Base-by-base conservation (phyloP, 2,113 vertebrate genomes). In the Casuarius casuarius region DNA sequence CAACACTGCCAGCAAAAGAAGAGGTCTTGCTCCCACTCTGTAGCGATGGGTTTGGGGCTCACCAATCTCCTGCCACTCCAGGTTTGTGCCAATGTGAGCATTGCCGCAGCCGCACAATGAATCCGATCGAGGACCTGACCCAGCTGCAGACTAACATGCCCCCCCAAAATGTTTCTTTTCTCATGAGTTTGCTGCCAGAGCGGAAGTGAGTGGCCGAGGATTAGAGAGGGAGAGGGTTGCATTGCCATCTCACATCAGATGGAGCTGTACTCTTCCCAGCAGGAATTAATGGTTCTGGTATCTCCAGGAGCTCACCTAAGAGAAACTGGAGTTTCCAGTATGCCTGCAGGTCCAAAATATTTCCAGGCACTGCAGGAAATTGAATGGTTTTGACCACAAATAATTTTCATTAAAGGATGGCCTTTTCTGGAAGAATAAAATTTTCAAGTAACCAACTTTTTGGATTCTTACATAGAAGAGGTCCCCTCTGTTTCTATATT, bases 21-120 rank as follows among this genome's bases (percentile, higher is more conserved):
- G 56, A 59, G 29, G 8, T 23, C 33, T 86, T 80, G 59, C 6
- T 33, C 58, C 19, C 2, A 6, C 28, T 80, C 35, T 28, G 4
- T 15, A 11, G 26, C 26, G 7, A 1, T 19, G 6, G 9, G 7
- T 49, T n/a, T 0, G 1, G 44, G 78, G 19, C 14, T 46, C 40
- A 9, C 31, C 12, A 65, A 38, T 9, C 28, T 76, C 58, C 63
- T 35, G 2, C 35, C 40, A 61, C 42, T 21, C 13, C 42, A 33
- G 44, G 25, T 48, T 59, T 61, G 7, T 56, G 44, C 44, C 20
- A 28, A 42, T 44, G 25, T 54, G 48, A 83, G 4, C 16, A 9
- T 5, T 33, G 76, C 72, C 67, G 68, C 77, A 87, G 58, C 29
- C 72, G 19, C 71, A 28, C 16, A 4, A n/a, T 48, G 44, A 49